Base-by-base conservation (phyloP, 2,797 vertebrate genomes). In the Poliocrania exsul region DNA sequence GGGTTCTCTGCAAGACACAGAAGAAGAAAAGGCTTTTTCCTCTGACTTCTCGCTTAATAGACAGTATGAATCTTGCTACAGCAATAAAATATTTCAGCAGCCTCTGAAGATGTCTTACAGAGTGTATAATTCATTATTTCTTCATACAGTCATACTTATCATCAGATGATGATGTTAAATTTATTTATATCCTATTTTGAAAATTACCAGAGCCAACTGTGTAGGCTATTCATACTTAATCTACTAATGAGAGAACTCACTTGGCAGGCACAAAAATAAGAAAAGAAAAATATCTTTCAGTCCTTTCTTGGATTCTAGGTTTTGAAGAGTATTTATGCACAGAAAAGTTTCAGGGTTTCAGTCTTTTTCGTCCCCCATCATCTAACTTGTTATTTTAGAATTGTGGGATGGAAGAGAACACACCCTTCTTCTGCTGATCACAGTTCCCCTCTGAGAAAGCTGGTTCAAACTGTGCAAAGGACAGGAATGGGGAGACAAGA, bases 181-280 rank as follows among this genome's bases (percentile, higher is more conserved):
- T 96, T 97, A 97, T 98, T 97, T 96, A 97, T 97, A 97, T 97
- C 83, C 16, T 94, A 96, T 97, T 97, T 97, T 95, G 81, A 94
- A 97, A 96, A 97, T 96, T 95, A 80, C 86, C 94, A 93, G 75
- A 95, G 85, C 93, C 96, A 95, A 96, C 92, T 86, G 81, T 77
- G 84, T 94, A 84, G 92, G 94, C 86, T 97, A 96, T 95, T 96
- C 96, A 86, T 96, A 60, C 57, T 97, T 96, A 92, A 85, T 97
- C 93, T 97, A 97, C 93, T 97, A 97, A 97, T 86, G 93, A 97
- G 72, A 96, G 72, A 89, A 86, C 90, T 92, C 83, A 49, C 92
- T 94, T 95, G 91, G 86, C 91, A 95, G 92, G 73, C 56, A 83
- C 53, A 96, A 97, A 72, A 97, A 96, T 80, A 95, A 91, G 90